Evolutionary conservation across 2,888 invertebrate genomes (phyloP).

Genomic region (Scotopteryx bipunctaria): DNA sequence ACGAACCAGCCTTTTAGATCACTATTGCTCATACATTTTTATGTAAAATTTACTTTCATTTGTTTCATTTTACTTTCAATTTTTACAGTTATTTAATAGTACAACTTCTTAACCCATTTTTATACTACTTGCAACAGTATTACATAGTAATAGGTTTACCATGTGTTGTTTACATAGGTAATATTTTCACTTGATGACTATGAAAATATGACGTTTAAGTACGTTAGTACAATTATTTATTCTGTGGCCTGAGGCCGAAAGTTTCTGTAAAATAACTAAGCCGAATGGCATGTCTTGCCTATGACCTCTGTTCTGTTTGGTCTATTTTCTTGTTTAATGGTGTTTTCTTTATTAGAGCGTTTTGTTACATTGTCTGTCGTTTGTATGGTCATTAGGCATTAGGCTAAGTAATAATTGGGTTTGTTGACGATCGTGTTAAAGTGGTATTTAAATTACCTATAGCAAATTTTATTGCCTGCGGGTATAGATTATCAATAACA

Average conservation of each 20-base stretch:
- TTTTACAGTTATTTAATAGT: too few relatives aligned
- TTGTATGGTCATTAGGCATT: slow-evolving; percentile 28
- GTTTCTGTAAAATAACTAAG: not conserved
- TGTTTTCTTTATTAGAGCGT: slow-evolving; percentile 26
- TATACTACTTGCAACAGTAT: too few relatives aligned
- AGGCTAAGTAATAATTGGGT: slow-evolving; percentile 22
- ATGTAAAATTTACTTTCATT: not conserved
- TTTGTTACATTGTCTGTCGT: slow-evolving; percentile 24
- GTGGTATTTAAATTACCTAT: not conserved
- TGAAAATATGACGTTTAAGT: too few relatives aligned
- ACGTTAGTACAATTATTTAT: too few relatives aligned
- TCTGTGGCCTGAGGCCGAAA: not conserved
- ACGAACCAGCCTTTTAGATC: too few relatives aligned
- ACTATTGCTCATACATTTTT: too few relatives aligned
- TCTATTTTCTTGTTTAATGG: slow-evolving; percentile 27
- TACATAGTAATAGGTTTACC: too few relatives aligned
- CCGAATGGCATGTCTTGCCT: not conserved
- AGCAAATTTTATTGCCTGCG: too few relatives aligned
- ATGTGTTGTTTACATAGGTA: too few relatives aligned
- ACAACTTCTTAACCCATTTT: too few relatives aligned
- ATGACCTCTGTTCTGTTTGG: slow-evolving; percentile 15
- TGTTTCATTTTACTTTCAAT: not conserved
- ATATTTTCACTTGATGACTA: too few relatives aligned
- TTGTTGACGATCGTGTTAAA: slow-evolving; percentile 16
- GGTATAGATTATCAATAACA: too few relatives aligned